Evolutionary conservation across 2,113 vertebrate genomes (phyloP), one percentile per base, ranked within the genome.

Genomic region (Scytalopus superciliaris): DNA sequence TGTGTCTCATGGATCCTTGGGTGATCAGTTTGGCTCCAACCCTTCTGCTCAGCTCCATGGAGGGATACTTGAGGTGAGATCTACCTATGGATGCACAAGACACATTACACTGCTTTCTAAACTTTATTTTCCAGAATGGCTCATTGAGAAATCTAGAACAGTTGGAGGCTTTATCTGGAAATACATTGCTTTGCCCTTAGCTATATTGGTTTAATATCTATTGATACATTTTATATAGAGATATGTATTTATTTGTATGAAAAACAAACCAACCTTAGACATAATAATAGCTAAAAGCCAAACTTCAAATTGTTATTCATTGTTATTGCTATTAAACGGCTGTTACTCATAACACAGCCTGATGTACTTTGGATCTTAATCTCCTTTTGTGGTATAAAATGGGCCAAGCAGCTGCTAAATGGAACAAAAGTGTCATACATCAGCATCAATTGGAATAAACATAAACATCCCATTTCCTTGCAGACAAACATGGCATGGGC

Each of bases 401-500:
- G 56, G 56, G 68, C 83, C 88, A 92, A 97, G 91, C 94, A 96
- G 92, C 96, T 96, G 94, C 76, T 84, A 84, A 93, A 94, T 86
- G 86, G 96, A 96, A 94, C 92, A 95, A 87, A 86, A 97, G 64
- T 60, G 56, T 93, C 92, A 96, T 95, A 88, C 88, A 92, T 93
- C 96, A 95, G 88, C 52, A 94, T 94, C 79, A 55, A 50, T 57
- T 16, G 22, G 85, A 57, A 78, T 88, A 96, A 96, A 95, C 92
- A 95, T 94, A 95, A 97, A 96, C 90, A 96, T 93, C 92, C 76
- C 88, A 53, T 87, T 96, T 97, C 94, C 96, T 93, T 84, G 76
- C 88, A 82, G 88, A 35, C 85, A 90, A 95, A 97, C 69, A 49
- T 45, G 92, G 60, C 76, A 60, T 2, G 63, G 79, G 73, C 62